Evolutionary conservation across 2,888 invertebrate genomes (phyloP).

Genomic region (Chromoteleia sp.): DNA sequence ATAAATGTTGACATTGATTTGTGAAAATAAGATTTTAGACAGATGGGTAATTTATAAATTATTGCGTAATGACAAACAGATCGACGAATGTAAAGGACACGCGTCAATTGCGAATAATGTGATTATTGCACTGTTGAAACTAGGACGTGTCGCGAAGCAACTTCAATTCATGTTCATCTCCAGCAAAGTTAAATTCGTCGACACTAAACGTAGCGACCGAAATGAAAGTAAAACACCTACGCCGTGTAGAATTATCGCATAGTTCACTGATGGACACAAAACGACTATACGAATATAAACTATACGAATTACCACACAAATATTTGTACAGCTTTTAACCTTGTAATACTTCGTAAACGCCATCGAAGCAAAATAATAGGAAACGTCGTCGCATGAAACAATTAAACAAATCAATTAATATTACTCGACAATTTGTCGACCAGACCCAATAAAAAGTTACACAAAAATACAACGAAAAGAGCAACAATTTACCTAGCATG

Average conservation of each 20-base stretch:
- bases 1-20: too few species aligned
- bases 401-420: neutral
- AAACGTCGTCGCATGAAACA: neutral
- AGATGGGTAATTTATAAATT: too few species aligned
- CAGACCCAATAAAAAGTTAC: neutral
- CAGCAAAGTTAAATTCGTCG: slow-evolving; percentile 35
- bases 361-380: neutral
- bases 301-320: slow-evolving; percentile 14
- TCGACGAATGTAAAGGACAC: slow-evolving; percentile 38
- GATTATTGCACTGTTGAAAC: slow-evolving; percentile 48
- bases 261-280: slow-evolving; percentile 9
- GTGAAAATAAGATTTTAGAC: too few species aligned
- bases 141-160: slow-evolving; percentile 7
- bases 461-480: neutral
- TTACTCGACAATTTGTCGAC: neutral
- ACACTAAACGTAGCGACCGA: neutral
- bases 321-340: neutral
- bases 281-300: slow-evolving; percentile 12
- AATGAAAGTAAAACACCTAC: slow-evolving; percentile 36
- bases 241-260: slow-evolving; percentile 9
- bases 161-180: slow-evolving; percentile 32
- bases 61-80: slow-evolving; percentile 15
- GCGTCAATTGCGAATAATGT: slow-evolving; percentile 41
- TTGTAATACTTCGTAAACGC: neutral
- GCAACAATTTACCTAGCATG: slow-evolving; percentile 23